Base-by-base conservation (phyloP, 2,888 invertebrate genomes). In the Philaethria dido region DNA sequence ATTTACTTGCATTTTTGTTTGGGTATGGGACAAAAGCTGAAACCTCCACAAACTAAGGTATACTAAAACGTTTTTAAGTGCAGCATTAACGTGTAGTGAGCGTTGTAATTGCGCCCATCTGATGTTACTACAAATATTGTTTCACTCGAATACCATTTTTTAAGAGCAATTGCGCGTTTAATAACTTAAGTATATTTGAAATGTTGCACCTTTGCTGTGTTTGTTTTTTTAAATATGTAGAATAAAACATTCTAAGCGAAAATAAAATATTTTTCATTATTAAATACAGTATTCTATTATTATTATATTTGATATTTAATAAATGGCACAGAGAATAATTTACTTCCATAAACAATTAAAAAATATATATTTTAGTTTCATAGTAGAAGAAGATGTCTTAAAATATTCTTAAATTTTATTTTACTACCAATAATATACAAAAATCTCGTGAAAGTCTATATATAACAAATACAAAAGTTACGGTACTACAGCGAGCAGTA, bases 61-160 rank as follows among this genome's bases (percentile, higher is more conserved):
- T 78, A 79, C 80, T 86, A 84, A 86, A 87, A 85, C 80, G 84
- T 85, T 86, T 86, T 86, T 82, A 84, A 86, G 85, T 86, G 86
- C 83, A 78, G 79, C 84, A 76, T 73, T 72, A 77, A 65, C 73
- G 75, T 76, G 76, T 74, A 76, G 75, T 70, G 70, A 74, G 74
- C 75, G 71, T 64, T 78, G 77, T 84, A 86, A 85, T 85, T 86
- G 80, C 84, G 71, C 78, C 82, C 83, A 85, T 83, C 82, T 78
- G 80, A 80, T 79, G 79, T 77, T 78, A 74, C 77, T 77, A 78
- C 82, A 81, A 80, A 78, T 77, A 80, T 77, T 76, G 71, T 75
- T 77, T 70, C 71, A 69, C 65, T 64, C 69, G 66, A 68, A 70
- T 61, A 65, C 64, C 9, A 62, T 29, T 68, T 71, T 66, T 68